Base-by-base conservation (phyloP, 1,140 invertebrate species). In the Schlechtendalia chinensis region DNA sequence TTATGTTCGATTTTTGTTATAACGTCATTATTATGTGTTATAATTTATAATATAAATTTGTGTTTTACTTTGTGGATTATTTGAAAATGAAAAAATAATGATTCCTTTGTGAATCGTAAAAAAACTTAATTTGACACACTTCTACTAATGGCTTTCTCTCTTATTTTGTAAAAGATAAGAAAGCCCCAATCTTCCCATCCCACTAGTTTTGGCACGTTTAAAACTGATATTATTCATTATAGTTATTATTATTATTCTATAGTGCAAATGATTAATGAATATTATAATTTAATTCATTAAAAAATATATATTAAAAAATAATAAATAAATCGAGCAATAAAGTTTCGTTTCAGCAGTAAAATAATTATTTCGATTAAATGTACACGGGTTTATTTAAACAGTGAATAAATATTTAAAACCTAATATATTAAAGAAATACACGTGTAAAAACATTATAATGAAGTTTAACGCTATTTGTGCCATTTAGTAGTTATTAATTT, bases 71-170 rank as follows among this genome's bases (percentile, higher is more conserved):
- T 45, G 63, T 22, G 6, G 10, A 11, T 29, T 61, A 59, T 19
- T 39, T 12, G 10, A 63, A 32, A 63, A 32, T 19, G 11, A 22
- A n/a, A 65, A 32, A 39, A 65, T 39, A 22, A 45, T 39, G 14
- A 61, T 45, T 1, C 12, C 19, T 67, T 45, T 45, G n/a, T 45
- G 19, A 45, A 67, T 5, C 22, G 29, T 45, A 22, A 32, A n/a
- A 65, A 61, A 61, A 19, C 27, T 19, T 32, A 32, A 67, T 39
- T 19, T 45, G 32, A 5, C 32, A 67, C 19, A 45, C 63, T 45
- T 67, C 1, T 67, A 67, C 22, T 39, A 67, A 67, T 67, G n/a
- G 11, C 32, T 67, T 67, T 67, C 32, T 67, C 63, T 67, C 4
- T 19, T 14, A 12, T 67, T 67, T 67, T 12, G 19, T 67, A 67